phyloP scores from a whole-genome alignment of 1,140 invertebrate species.

The Nylanderia fulva region DNA sequence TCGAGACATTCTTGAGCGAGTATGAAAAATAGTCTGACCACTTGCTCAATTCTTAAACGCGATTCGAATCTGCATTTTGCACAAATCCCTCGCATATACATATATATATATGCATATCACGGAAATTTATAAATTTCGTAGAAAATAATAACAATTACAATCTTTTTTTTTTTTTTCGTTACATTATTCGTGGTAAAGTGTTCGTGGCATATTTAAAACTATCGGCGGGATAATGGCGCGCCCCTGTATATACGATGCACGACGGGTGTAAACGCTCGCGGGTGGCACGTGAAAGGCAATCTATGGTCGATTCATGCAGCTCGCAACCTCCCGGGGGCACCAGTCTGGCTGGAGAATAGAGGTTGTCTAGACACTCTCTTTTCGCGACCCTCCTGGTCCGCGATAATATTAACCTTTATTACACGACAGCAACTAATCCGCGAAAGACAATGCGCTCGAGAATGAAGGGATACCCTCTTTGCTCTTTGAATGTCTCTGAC shows the following conservation, averaged over 20 bases:
- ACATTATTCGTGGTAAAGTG: background rate
- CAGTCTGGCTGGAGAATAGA: slow-evolving; percentile 29
- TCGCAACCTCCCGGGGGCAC: slow-evolving; percentile 10
- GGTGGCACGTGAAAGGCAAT: slow-evolving; percentile 49
- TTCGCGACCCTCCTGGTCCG: background rate
- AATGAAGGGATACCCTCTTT: slow-evolving; percentile 9
- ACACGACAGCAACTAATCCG: slow-evolving; percentile 18
- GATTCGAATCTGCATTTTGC: background rate
- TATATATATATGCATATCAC: no score
- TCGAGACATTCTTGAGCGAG: slow-evolving; percentile 5
- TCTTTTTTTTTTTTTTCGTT: background rate
- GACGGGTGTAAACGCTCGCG: slow-evolving; percentile 48
- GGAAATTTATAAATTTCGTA: background rate
- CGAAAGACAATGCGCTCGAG: slow-evolving; percentile 39
- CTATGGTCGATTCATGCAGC: slow-evolving; percentile 22
- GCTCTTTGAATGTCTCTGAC: slow-evolving; percentile 9
- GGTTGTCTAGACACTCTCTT: slow-evolving; percentile 73
- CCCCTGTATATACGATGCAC: background rate
- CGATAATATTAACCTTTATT: slow-evolving; percentile 56
- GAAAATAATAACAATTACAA: slow-evolving; percentile 7
- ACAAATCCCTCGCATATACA: background rate
- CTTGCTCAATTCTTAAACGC: background rate
- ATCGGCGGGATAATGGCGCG: slow-evolving; percentile 34
- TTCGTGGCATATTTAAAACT: background rate
- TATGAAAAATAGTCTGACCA: slow-evolving; percentile 30